phyloP scores from a whole-genome alignment of 2,113 vertebrate genomes.

The Ameiurus melas region DNA sequence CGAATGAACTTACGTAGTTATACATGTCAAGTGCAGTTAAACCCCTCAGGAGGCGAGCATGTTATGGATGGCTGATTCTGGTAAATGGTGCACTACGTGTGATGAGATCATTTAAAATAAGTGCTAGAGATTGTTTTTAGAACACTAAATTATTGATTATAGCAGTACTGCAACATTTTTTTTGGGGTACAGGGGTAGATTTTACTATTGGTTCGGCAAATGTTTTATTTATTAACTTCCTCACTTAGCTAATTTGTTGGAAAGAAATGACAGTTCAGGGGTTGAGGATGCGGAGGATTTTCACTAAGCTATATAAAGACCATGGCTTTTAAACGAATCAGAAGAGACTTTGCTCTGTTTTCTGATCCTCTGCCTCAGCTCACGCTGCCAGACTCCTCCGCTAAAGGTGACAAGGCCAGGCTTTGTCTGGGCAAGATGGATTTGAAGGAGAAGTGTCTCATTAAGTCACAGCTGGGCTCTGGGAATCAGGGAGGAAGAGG shows the following conservation, averaged over 20 bases:
- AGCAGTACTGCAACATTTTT: not conserved
- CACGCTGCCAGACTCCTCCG: conserved; percentile 44
- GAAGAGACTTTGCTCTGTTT: conserved; percentile 26
- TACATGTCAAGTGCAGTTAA: not conserved
- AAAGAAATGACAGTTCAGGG: not conserved
- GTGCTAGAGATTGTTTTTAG: not conserved
- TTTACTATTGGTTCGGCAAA: not conserved
- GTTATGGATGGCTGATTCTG: not conserved
- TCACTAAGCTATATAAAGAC: not conserved
- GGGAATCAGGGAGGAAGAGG: conserved; percentile 26
- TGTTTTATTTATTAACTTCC: not conserved
- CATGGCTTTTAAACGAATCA: not conserved
- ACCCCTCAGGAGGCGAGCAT: too few relatives aligned
- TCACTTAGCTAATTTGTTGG: not conserved
- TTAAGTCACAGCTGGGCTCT: conserved; percentile 54
- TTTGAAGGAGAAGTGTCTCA: conserved; percentile 49
- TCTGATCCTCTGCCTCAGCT: conserved; percentile 3
- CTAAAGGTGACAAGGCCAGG: conserved; percentile 53
- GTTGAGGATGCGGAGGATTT: not conserved
- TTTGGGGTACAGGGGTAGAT: not conserved
- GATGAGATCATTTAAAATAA: not conserved
- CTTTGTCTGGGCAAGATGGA: conserved; percentile 55
- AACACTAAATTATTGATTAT: not conserved
- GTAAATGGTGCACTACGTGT: not conserved
- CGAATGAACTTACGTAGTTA: conserved; percentile 40